A percentile compares a stretch with the other conserved stretches of the same genome.
These are phyloP conservation scores for Slavum lentiscoides DNA, from an alignment of 2,888 invertebrate genomes.

Conservation along the genomic window DNA sequence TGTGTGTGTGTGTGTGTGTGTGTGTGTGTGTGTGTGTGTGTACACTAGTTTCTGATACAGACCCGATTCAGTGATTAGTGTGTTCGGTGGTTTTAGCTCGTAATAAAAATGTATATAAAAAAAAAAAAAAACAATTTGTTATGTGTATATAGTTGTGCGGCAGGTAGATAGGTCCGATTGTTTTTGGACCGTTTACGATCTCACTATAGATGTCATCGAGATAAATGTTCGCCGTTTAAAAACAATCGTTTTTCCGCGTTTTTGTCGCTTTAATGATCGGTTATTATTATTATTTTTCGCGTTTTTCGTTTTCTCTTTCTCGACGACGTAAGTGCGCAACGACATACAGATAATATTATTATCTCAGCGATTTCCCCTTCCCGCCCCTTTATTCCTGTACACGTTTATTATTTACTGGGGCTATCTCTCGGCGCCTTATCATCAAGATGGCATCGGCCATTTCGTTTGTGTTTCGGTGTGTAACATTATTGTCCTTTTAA, in stretches of 20 bases:
- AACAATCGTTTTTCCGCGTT: not conserved
- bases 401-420: conserved; percentile 14
- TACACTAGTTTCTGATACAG: conserved; percentile 10
- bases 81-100: conserved; percentile 16
- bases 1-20: no score
- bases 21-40: no score
- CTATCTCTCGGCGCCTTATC: conserved; percentile 37
- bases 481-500: conserved; percentile 10
- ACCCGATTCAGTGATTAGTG: conserved; percentile 30
- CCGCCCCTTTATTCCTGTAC: no score
- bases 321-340: not conserved
- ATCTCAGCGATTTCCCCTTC: not conserved
- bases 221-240: not conserved
- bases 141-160: not conserved
- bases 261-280: not conserved
- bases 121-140: conserved; percentile 3
- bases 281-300: not conserved
- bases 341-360: conserved; percentile 25
- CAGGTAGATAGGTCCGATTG: conserved; percentile 22
- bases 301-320: not conserved
- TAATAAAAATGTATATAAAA: not conserved
- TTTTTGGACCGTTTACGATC: conserved; percentile 4
- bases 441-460: conserved; percentile 10
- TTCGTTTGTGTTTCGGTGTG: conserved; percentile 3
- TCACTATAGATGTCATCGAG: not conserved